Conservation (phyloP, 37 sponge, comb jelly and placozoan species). For the Chondrosia reniformis region DNA sequence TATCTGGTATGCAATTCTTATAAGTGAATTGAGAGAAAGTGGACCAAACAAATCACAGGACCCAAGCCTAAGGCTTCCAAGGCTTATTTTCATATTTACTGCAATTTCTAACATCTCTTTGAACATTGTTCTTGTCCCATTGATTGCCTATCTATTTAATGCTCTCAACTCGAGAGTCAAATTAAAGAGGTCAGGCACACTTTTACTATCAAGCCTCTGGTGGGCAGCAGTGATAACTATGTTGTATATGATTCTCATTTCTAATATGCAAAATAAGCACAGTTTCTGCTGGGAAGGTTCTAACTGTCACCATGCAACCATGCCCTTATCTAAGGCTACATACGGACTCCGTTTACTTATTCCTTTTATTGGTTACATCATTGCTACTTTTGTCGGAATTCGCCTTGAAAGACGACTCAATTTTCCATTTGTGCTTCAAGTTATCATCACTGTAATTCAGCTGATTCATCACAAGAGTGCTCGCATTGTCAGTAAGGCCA, state of each 20-base stretch:
- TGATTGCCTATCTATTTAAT: background rate
- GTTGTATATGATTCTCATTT: background rate
- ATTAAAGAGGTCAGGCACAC: too few relatives aligned
- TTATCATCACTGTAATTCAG: background rate
- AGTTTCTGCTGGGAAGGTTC: background rate
- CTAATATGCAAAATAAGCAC: background rate
- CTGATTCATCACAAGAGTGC: background rate
- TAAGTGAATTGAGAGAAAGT: background rate
- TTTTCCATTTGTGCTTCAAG: background rate
- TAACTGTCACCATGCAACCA: background rate
- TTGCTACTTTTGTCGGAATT: background rate
- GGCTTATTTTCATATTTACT: slow-evolving; percentile 9
- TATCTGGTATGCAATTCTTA: slow-evolving; percentile 10
- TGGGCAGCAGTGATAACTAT: background rate
- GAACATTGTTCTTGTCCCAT: slow-evolving; percentile 10
- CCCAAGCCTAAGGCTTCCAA: background rate
- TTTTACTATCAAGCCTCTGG: slow-evolving; percentile 16
- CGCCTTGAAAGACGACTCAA: background rate
- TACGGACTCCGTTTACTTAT: background rate
- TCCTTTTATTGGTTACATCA: slow-evolving; percentile 7
- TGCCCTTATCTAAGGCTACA: background rate
- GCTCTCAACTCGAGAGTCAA: background rate
- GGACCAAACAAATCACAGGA: background rate
- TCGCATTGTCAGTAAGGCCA: background rate
- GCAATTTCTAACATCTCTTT: slow-evolving; percentile 1